Percentiles rank a stretch among this genome's conserved stretches.
phyloP scores from a whole-genome alignment of 2,113 vertebrate species.

The Sturnus vulgaris region DNA sequence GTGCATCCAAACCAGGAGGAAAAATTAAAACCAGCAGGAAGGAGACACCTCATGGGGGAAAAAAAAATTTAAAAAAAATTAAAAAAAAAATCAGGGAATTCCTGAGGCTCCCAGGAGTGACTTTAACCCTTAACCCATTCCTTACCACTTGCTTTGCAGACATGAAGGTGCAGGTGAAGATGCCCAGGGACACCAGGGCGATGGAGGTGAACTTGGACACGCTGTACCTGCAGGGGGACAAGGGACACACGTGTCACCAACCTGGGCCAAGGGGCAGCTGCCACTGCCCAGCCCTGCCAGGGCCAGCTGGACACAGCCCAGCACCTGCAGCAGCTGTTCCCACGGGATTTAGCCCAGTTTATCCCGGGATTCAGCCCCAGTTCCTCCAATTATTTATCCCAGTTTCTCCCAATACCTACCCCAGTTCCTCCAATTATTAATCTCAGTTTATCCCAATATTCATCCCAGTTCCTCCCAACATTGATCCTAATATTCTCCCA shows the following conservation, averaged over 20 bases:
- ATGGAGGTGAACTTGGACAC: constrained; percentile 88
- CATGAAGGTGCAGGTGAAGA: constrained; percentile 97
- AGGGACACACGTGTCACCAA: neutral
- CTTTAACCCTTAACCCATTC: neutral
- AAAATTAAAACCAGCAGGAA: neutral
- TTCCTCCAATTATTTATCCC: neutral
- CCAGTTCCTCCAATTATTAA: no score
- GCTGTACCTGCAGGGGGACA: constrained; percentile 80
- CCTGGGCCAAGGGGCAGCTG: accelerated
- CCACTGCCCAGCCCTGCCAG: neutral
- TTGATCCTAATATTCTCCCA: neutral
- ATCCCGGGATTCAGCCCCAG: no score
- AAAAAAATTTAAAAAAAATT: no score
- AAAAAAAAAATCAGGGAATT: neutral
- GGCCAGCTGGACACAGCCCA: no score
- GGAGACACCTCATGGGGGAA: no score
- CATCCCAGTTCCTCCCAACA: no score
- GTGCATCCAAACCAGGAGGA: neutral
- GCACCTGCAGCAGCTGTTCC: no score
- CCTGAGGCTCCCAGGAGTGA: neutral
- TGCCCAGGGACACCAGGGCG: constrained; percentile 88
- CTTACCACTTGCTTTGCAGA: constrained; percentile 98
- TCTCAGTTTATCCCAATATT: no score
- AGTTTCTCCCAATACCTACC: neutral
- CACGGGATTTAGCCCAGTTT: no score